Conservation (phyloP, 2,888 invertebrate species). For the Acanthosepion esculentum region DNA sequence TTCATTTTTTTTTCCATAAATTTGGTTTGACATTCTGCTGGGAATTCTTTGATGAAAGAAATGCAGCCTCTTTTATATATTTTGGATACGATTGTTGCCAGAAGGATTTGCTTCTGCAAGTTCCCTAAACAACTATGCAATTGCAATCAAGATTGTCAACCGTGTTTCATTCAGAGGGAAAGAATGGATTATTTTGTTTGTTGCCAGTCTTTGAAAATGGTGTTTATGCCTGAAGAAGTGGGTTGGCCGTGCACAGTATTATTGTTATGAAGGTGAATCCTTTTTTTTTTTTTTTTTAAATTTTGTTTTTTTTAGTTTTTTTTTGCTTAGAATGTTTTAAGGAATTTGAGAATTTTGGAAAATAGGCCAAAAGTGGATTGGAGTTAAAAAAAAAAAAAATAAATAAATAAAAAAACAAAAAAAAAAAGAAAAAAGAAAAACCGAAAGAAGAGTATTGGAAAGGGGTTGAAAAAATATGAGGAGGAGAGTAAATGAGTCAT, state of each 20-base stretch:
- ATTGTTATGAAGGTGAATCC: background rate
- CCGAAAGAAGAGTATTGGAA: too few species aligned
- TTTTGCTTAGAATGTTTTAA: too few species aligned
- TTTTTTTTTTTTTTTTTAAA: background rate
- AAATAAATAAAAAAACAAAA: too few species aligned
- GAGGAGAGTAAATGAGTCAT: too few species aligned
- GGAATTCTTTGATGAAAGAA: conserved; percentile 6
- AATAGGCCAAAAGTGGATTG: too few species aligned
- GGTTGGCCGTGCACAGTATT: background rate
- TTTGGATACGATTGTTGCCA: background rate
- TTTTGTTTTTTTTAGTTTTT: too few species aligned
- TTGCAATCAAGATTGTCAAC: background rate
- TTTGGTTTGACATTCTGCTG: background rate
- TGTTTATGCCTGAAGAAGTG: conserved; percentile 3
- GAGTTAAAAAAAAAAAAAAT: too few species aligned
- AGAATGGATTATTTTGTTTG: conserved; percentile 6
- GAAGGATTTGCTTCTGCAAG: background rate
- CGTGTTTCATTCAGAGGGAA: background rate
- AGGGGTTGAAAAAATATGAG: too few species aligned
- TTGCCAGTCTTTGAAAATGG: background rate
- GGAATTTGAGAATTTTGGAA: too few species aligned
- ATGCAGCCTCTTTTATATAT: background rate
- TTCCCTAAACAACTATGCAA: background rate
- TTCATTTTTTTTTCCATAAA: background rate
- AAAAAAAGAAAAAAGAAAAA: too few species aligned